Percentiles rank a stretch among this genome's conserved stretches.
These are phyloP conservation scores for Tetragnatha versicolor DNA, from an alignment of 1,140 invertebrate species.

Conservation along the genomic window DNA sequence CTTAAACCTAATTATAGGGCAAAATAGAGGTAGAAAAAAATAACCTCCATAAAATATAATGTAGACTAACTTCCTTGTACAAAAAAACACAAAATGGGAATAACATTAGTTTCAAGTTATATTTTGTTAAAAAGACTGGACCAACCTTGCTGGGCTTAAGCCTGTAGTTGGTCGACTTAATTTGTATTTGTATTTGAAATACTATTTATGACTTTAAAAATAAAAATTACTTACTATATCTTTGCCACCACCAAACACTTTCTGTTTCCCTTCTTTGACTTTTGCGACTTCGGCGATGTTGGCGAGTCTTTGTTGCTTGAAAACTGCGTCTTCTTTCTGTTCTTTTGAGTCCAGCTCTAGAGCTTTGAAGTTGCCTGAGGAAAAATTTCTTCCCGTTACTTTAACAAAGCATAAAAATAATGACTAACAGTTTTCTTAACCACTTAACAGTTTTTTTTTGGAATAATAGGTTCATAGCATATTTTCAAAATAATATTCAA, in stretches of 20 bases:
- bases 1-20: no score
- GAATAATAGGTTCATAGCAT: no score
- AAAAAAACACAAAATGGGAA: background rate
- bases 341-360: constrained; percentile 59
- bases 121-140: no score
- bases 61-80: background rate
- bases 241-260: constrained; percentile 76
- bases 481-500: no score
- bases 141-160: no score
- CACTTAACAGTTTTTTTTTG: no score
- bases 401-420: no score
- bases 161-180: no score
- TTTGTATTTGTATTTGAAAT: background rate
- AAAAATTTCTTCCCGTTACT: no score
- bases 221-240: constrained; percentile 60
- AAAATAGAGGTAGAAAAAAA: no score
- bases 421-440: no score
- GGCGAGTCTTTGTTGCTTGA: constrained; percentile 82
- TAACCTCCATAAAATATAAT: no score
- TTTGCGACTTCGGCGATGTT: constrained; percentile 80
- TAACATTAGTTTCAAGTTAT: background rate
- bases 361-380: constrained; percentile 64
- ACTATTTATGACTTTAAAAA: background rate
- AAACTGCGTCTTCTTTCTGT: constrained; percentile 70
- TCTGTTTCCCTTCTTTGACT: constrained; percentile 73